Evolutionary conservation across 2,888 invertebrate genomes (phyloP), one percentile per base, ranked within the genome.

Genomic region (Metalampra italica): DNA sequence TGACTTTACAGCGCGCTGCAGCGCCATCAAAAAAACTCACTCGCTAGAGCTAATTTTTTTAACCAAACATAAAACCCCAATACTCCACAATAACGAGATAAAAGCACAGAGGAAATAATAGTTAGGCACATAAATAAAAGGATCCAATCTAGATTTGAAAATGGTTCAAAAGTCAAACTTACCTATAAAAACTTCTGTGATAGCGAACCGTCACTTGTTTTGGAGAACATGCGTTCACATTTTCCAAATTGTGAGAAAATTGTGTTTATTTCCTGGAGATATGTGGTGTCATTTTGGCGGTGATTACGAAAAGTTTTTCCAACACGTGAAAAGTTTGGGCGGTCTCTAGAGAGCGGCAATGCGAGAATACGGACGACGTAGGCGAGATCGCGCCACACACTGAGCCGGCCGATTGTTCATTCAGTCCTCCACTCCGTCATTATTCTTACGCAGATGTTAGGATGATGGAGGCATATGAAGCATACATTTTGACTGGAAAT

Each of bases 401-500:
- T 89, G 87, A 81, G 70, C 75, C 66, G 69, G 75, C 66, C 74
- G 74, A 76, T 84, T 82, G 81, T 76, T 82, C 86, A 83, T 85
- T 86, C 87, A 81, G 69, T 60, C 68, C 80, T 78, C 71, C 68
- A 62, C 74, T 74, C 76, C 62, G 74, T 67, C 80, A 82, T 86
- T 79, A 85, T 84, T 87, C 87, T 86, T 82, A 85, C 86, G 79
- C 85, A 87, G 83, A 84, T 86, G 85, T 75, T 75, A 70, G 63
- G 71, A 65, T 77, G 72, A 79, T 74, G 68, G 67, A 72, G 66
- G 58, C 69, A 75, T 77, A 78, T 72, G 64, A 70, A 71, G 62
- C 59, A 65, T 57, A 66, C 37, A 40, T 32, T 45, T 46, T 30
- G 43, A 22, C 36, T 52, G 37, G 46, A 15, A 45, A 40, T 48